These are phyloP conservation scores for Diarsia mendica DNA, from an alignment of 2,888 invertebrate species.

Conservation along the genomic window DNA sequence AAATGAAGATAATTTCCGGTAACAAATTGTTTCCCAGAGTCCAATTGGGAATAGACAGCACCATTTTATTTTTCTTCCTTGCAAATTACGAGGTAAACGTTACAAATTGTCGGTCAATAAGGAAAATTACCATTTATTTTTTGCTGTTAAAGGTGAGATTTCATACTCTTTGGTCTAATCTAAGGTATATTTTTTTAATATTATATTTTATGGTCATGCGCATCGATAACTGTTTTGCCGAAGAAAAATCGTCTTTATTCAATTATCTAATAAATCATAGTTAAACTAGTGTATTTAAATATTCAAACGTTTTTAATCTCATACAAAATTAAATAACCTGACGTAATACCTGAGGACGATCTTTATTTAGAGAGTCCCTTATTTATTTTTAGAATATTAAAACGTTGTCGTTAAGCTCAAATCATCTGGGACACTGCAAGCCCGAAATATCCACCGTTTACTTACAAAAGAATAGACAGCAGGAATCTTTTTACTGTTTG, in stretches of 20 bases:
- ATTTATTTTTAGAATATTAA: not conserved
- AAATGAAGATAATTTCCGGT: slow-evolving; percentile 36
- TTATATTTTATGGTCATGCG: not conserved
- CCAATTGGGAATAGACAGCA: slow-evolving; percentile 48
- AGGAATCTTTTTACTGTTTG: not conserved
- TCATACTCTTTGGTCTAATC: not conserved
- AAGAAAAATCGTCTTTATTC: not conserved
- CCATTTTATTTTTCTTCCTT: slow-evolving; percentile 32
- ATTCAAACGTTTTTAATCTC: too few species aligned
- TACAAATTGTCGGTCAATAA: slow-evolving; percentile 24
- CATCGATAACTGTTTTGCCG: not conserved
- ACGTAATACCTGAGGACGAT: not conserved
- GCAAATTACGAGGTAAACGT: slow-evolving; percentile 30
- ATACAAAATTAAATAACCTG: not conserved
- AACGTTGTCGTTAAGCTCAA: slow-evolving; percentile 4
- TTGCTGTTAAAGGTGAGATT: not conserved
- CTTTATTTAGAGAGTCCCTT: not conserved
- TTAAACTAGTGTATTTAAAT: not conserved
- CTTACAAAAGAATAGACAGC: slow-evolving; percentile 12
- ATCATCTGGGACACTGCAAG: not conserved
- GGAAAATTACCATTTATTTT: slow-evolving; percentile 29
- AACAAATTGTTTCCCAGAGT: slow-evolving; percentile 43
- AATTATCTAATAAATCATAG: not conserved
- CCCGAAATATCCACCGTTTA: slow-evolving; percentile 6
- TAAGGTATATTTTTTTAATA: too few species aligned